Percentiles rank a stretch among this genome's conserved stretches.
Conservation (phyloP, 2,888 invertebrate genomes). For the Pachydiplax longipennis region DNA sequence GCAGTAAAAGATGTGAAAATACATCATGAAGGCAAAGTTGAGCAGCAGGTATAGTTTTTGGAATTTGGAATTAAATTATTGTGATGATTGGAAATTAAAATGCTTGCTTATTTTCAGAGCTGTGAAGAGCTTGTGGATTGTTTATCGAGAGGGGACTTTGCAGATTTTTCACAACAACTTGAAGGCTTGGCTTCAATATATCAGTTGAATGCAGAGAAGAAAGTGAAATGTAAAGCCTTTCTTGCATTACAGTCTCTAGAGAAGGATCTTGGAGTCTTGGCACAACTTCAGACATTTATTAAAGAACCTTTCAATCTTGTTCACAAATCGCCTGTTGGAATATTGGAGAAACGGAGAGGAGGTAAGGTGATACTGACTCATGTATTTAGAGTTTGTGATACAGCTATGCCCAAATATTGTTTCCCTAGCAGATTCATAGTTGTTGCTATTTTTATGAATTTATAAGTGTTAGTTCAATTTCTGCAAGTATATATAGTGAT, state of each 20-base stretch:
- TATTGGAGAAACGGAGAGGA: constrained; percentile 81
- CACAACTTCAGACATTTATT: constrained; percentile 78
- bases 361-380: constrained; percentile 61
- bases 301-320: constrained; percentile 77
- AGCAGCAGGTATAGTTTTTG: constrained; percentile 59
- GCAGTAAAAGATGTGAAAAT: constrained; percentile 89
- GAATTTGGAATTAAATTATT: too few relatives aligned
- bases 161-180: constrained; percentile 91
- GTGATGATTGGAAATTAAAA: background rate
- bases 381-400: background rate
- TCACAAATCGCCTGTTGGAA: constrained; percentile 88
- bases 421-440: background rate
- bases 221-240: constrained; percentile 92
- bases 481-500: too few relatives aligned
- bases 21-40: constrained; percentile 86
- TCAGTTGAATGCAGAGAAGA: constrained; percentile 92
- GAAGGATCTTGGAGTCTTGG: constrained; percentile 82
- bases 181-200: constrained; percentile 91
- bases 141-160: constrained; percentile 84
- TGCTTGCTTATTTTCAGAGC: constrained; percentile 65
- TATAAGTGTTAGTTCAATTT: background rate
- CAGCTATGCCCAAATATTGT: background rate
- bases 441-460: background rate
- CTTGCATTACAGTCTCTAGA: constrained; percentile 91
- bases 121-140: constrained; percentile 88